Evolutionary conservation across 2,888 invertebrate genomes (phyloP), one percentile per base, ranked within the genome.

Genomic region (Macroteleia sp.): DNA sequence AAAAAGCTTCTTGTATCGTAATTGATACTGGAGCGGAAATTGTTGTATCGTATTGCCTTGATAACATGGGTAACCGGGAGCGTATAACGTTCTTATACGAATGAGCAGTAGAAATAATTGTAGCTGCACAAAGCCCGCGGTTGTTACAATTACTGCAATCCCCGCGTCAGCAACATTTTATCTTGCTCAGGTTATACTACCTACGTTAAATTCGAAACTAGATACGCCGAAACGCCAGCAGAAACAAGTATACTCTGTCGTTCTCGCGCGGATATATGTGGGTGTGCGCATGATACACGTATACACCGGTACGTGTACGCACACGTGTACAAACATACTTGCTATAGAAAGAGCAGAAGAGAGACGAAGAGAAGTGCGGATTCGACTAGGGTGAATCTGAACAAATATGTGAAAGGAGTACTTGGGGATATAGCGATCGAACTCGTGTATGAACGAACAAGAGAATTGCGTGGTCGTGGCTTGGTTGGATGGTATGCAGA

Each of bases 401-500:
- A 78, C 79, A 64, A 74, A 83, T 75, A 75, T 66, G 75, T 62
- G 75, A 67, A 75, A 61, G 75, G 67, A 75, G 75, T 75, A 50
- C 66, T 76, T 80, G 74, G 74, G 77, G 70, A 4, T 64, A 71
- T 62, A 73, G 67, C 77, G 75, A 76, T 77, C 81, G 78, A 77
- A 66, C 42, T 56, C 66, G 52, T 59, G 59, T 74, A 74, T 44
- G 59, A 66, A 66, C 66, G 74, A 74, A 74, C 77, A 80, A 82
- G 78, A 75, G 79, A 80, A 82, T 86, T 82, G 86, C 87, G 84
- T 85, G 83, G 71, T 70, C 50, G 77, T 61, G 73, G 84, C 83
- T 83, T 81, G 83, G 66, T 73, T 19, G 73, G 64, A 76, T 79
- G 85, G 86, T 86, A 87, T 87, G 85, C 84, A 82, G 80, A 83